Evolutionary conservation across 1,140 invertebrate genomes (phyloP).

Genomic region (Drosophila ambigua): DNA sequence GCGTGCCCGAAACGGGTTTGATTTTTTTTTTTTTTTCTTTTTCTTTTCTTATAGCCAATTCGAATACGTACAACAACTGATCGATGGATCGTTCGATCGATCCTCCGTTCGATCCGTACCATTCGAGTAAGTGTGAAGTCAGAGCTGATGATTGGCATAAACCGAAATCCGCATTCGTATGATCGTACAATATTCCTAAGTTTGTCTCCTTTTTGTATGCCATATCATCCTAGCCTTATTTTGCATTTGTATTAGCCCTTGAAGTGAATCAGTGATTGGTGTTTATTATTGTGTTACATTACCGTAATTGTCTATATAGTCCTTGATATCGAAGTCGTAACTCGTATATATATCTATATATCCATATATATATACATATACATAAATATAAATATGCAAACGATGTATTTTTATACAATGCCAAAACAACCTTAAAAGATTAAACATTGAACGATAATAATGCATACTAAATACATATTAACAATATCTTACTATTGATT

Average conservation of each 20-base stretch:
- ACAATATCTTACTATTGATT: conserved; percentile 54
- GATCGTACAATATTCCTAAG: conserved; percentile 31
- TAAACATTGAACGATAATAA: conserved; percentile 66
- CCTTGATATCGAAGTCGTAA: conserved; percentile 76
- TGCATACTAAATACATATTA: conserved; percentile 57
- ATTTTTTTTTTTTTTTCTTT: conserved; percentile 14
- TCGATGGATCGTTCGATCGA: conserved; percentile 12
- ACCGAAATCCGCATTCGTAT: conserved; percentile 33
- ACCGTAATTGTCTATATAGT: conserved; percentile 81
- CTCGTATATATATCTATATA: conserved; percentile 57
- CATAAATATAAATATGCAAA: conserved; percentile 42
- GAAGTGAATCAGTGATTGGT: conserved; percentile 79
- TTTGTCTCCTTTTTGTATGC: conserved; percentile 64
- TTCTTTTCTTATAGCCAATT: conserved; percentile 36
- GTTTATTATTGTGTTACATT: conserved; percentile 81
- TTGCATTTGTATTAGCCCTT: conserved; percentile 78
- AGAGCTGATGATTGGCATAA: conserved; percentile 57
- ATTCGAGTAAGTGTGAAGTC: conserved; percentile 21
- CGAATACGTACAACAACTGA: conserved; percentile 38
- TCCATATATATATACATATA: conserved; percentile 50
- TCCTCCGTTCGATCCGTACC: too few relatives aligned
- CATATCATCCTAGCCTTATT: conserved; percentile 65
- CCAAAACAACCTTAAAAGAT: conserved; percentile 64
- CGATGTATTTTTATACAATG: conserved; percentile 46
- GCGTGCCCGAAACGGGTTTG: conserved; percentile 30